Conservation (phyloP, 2,888 invertebrate genomes). For the Galerucella pusilla region DNA sequence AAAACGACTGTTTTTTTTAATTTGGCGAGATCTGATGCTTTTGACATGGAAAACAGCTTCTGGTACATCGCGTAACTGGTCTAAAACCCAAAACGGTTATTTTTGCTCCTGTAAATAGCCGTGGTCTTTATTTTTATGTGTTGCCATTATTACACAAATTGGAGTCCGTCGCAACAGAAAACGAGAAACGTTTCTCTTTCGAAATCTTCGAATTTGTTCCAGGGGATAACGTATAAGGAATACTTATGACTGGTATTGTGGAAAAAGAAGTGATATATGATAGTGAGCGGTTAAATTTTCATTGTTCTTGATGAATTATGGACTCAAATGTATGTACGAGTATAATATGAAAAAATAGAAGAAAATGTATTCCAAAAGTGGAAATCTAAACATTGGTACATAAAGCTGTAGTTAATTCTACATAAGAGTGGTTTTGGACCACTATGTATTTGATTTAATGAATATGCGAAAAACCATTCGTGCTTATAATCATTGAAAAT, state of each 20-base stretch:
- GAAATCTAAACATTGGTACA: no score
- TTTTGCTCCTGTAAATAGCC: slow-evolving; percentile 47
- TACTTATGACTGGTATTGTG: slow-evolving; percentile 36
- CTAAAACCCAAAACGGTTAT: slow-evolving; percentile 53
- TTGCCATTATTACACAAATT: slow-evolving; percentile 54
- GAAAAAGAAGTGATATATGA: slow-evolving; percentile 6
- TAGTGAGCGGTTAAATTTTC: background rate
- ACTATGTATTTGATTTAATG: no score
- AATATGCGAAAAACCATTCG: no score
- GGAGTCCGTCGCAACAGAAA: slow-evolving; percentile 46
- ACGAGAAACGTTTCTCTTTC: slow-evolving; percentile 41
- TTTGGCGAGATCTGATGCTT: no score
- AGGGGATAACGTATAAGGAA: slow-evolving; percentile 40
- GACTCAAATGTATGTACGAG: no score
- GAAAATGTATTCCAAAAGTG: no score
- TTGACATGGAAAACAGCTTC: background rate
- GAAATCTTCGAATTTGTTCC: slow-evolving; percentile 47
- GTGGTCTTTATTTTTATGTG: slow-evolving; percentile 53
- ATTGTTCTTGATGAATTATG: no score
- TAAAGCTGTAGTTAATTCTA: no score
- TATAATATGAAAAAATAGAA: no score
- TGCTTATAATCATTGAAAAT: no score
- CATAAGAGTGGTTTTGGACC: no score
- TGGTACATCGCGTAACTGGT: background rate
- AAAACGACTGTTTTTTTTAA: no score